Base-by-base conservation (phyloP, 1,140 invertebrate species). In the Atta colombica region DNA sequence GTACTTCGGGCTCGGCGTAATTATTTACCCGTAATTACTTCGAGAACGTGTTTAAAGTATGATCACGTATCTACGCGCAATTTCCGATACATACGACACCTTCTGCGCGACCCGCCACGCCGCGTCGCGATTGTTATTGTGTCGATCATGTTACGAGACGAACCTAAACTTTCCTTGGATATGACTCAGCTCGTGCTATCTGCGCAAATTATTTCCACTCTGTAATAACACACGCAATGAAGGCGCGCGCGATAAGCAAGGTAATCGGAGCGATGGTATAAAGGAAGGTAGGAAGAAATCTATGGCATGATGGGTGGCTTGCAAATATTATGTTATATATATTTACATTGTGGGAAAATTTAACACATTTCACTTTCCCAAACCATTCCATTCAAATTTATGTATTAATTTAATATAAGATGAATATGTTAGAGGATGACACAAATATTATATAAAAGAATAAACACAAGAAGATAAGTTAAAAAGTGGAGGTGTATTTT, bases 201-300 rank as follows among this genome's bases (percentile, higher is more conserved):
- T 81, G 78, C n/a, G 69, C 69, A 63, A 82, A 84, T 75, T 58
- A 35, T 84, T 84, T 84, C 55, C 80, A 75, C 55, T 75, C 69
- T 75, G 80, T 75, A 82, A 82, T 82, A 84, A 84, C 58, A 75
- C 69, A 35, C 80, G 80, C 80, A 35, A 75, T 51, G 58, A 51
- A 74, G 39, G 25, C 53, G 68, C 53, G 68, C 53, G 80, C 80
- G 80, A 81, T 81, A 81, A 81, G 78, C 78, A 10, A n/a, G 51
- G 58, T 75, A 84, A 84, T 84, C 58, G 80, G 55, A 63, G 55
- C 80, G 80, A 63, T 51, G 55, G 69, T 55, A 51, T 18, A 69
- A 1, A 63, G 69, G 68, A 45, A 60, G 78, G 35, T 53, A 60
- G 16, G 53, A 45, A 25, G 78, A 71, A 61, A 63, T 84, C 74